Conservation (phyloP, 2,888 invertebrate genomes). For the Amphipoea oculea region DNA sequence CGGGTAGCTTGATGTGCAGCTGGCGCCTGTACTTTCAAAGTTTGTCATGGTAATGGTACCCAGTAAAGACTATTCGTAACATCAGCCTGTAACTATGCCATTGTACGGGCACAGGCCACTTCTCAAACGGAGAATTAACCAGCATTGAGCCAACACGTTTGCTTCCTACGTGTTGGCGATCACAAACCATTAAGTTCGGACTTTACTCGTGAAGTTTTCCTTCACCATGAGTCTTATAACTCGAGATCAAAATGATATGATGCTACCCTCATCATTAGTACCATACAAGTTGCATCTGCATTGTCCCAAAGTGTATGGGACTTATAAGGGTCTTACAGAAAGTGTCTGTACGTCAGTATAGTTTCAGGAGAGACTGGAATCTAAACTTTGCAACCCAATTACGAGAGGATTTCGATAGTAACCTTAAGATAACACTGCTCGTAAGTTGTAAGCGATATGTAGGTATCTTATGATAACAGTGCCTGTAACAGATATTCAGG, state of each 20-base stretch:
- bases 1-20: too few relatives aligned
- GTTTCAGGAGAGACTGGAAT: conserved; percentile 12
- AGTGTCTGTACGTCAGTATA: neutral
- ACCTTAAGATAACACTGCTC: neutral
- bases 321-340: neutral
- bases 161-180: neutral
- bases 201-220: neutral
- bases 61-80: neutral
- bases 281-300: neutral
- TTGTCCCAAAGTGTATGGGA: neutral
- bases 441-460: too few relatives aligned
- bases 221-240: neutral
- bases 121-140: neutral
- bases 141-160: conserved; percentile 13
- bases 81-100: neutral
- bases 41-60: neutral
- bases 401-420: conserved; percentile 1
- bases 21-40: too few relatives aligned
- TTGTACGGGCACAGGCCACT: neutral
- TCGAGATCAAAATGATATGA: neutral
- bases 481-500: neutral
- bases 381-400: conserved; percentile 26
- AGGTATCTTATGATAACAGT: neutral
- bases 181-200: neutral
- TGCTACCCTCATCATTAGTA: neutral